These are phyloP conservation scores for Calliphora vomitoria DNA, from an alignment of 2,888 invertebrate species.

Conservation along the genomic window DNA sequence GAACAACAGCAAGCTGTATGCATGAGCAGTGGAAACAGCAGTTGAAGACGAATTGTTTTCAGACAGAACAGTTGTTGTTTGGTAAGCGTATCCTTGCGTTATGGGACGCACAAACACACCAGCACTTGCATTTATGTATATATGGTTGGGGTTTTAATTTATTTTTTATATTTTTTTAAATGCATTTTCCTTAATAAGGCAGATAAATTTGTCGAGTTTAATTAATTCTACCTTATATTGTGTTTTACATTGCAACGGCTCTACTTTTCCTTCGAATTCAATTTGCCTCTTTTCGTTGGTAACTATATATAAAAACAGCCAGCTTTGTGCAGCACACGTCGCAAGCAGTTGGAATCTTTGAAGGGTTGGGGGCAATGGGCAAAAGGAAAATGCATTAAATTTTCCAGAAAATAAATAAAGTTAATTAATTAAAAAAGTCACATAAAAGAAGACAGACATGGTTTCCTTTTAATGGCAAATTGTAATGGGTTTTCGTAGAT, in stretches of 20 bases:
- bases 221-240: conserved; percentile 67
- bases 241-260: conserved; percentile 47
- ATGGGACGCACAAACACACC: not conserved
- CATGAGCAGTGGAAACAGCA: conserved; percentile 24
- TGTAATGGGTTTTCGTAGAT: conserved; percentile 53
- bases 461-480: conserved; percentile 61
- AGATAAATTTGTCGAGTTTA: conserved; percentile 64
- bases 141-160: conserved; percentile 8
- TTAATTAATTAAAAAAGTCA: conserved; percentile 72
- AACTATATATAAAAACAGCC: not conserved
- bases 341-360: conserved; percentile 31
- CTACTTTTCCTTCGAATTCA: not conserved
- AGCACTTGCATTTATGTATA: not conserved
- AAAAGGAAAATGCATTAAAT: conserved; percentile 61
- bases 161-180: conserved; percentile 38
- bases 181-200: conserved; percentile 63
- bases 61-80: conserved; percentile 46
- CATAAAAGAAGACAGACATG: conserved; percentile 47
- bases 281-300: not conserved
- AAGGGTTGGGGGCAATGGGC: not conserved
- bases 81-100: conserved; percentile 12
- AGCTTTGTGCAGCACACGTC: conserved; percentile 1
- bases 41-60: conserved; percentile 46
- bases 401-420: conserved; percentile 71
- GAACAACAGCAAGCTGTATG: conserved; percentile 14